These are phyloP conservation scores for Neodontobutis hainanensis DNA, from an alignment of 2,113 vertebrate species.

Conservation along the genomic window DNA sequence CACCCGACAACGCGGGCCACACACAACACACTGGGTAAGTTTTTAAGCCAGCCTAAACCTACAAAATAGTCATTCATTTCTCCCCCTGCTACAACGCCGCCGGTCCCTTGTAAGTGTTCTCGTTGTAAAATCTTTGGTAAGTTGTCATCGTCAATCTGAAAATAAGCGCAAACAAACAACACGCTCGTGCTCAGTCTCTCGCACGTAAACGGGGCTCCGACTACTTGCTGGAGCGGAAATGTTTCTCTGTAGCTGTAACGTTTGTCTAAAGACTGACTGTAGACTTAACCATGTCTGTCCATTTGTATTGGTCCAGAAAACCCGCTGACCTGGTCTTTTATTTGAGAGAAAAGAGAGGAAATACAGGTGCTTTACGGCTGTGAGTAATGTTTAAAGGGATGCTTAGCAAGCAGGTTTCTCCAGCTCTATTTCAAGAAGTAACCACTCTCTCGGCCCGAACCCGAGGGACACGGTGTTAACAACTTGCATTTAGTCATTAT, in stretches of 20 bases:
- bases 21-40: slow-evolving; percentile 78
- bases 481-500: too few relatives aligned
- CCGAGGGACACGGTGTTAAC: too few relatives aligned
- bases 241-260: slow-evolving; percentile 3
- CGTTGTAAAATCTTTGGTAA: neutral
- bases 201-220: slow-evolving; percentile 53
- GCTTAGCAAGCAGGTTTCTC: slow-evolving; percentile 35
- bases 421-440: slow-evolving; percentile 33
- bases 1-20: slow-evolving; percentile 73
- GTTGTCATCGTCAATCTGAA: slow-evolving; percentile 4
- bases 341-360: accelerated
- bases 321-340: accelerated
- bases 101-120: neutral
- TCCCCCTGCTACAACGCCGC: accelerated
- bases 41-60: neutral
- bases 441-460: slow-evolving; percentile 38
- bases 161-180: slow-evolving; percentile 49
- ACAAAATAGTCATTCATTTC: neutral
- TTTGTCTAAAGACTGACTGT: neutral
- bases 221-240: slow-evolving; percentile 56
- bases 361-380: neutral
- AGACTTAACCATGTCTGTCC: accelerated
- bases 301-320: accelerated
- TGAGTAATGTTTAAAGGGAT: slow-evolving; percentile 16
- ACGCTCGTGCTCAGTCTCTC: slow-evolving; percentile 35